A percentile compares a stretch with the other conserved stretches of the same genome.
Conservation (phyloP, 2,797 vertebrate genomes). For the Macroramphosus scolopax region DNA sequence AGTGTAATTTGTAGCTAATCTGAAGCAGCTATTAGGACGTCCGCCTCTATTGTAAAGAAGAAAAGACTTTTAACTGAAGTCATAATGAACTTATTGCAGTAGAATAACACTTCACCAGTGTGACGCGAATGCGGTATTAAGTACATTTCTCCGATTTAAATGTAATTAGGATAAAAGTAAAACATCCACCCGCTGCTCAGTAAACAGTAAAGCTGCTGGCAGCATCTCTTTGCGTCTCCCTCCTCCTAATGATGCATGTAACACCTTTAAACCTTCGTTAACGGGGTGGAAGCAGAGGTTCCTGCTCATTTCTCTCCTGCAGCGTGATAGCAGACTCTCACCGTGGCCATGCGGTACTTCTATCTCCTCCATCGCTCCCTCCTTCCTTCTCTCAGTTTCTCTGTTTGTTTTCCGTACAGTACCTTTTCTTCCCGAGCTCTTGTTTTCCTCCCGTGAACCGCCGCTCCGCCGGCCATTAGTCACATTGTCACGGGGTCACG, state of each 20-base stretch:
- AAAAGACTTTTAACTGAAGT: no score
- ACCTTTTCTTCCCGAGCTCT: slow-evolving; percentile 4
- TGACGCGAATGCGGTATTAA: no score
- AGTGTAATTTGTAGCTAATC: no score
- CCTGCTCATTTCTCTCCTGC: slow-evolving; percentile 14
- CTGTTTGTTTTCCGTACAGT: background rate
- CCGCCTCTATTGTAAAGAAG: no score
- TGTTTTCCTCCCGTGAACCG: slow-evolving; percentile 26
- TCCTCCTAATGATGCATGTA: slow-evolving; percentile 16
- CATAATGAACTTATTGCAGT: no score
- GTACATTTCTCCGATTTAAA: no score
- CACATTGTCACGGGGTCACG: slow-evolving; percentile 57
- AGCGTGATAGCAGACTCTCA: slow-evolving; percentile 11
- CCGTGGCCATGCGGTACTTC: slow-evolving; percentile 1
- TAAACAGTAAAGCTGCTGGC: no score
- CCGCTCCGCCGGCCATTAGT: slow-evolving; percentile 58
- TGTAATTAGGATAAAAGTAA: no score
- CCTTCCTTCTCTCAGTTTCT: background rate
- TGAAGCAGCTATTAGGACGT: no score
- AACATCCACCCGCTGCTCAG: no score
- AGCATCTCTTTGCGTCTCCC: background rate
- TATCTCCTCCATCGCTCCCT: slow-evolving; percentile 10
- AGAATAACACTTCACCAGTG: no score
- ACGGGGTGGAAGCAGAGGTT: slow-evolving; percentile 14
- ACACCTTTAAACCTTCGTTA: slow-evolving; percentile 20